Base-by-base conservation (phyloP, 2,113 vertebrate genomes). In the Numenius arquata region DNA sequence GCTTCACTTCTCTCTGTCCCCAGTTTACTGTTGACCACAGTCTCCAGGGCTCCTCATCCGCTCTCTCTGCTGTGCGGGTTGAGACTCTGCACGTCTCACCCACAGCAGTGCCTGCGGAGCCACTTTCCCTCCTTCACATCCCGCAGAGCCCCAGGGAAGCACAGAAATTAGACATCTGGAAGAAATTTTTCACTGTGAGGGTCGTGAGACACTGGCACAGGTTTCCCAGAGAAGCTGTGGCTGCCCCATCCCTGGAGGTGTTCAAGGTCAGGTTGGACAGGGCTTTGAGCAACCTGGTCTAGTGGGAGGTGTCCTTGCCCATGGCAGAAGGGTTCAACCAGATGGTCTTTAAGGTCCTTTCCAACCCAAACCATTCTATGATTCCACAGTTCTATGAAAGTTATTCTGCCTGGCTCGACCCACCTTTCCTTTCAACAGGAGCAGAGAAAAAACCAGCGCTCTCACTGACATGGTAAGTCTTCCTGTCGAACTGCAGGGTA, bases 391-490 rank as follows among this genome's bases (percentile, higher is more conserved):
- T 40, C 25, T 62, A 27, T 18, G 61, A 27, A 32, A 15, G 30
- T 34, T 4, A 0, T 18, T 63, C 34, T n/a, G 38, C 43, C 38
- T 2, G 1, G 5, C 56, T 19, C 5, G 2, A 96, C 98, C 41
- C 73, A 99, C 99, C 99, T 98, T 98, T 99, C 91, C 99, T 98
- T 93, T 99, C 98, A 30, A 99, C 85, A 3, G 99, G 98, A 12
- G 97, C 99, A 5, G 98, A 98, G 19, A 99, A 93, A 47, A 99
- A 77, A 5, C 99, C 98, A 3, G 90, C 83, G 11, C 98, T 99
- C 96, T 99, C 99, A 2, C 99, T 99, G 94, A 99, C 94, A 3
- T 98, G 98, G 97, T 99, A 99, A 2, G 94, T 97, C 96, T 98
- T 99, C 98, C 98, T 99, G 90, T 98, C 97, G 2, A 99, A 99